Evolutionary conservation across 1,140 invertebrate species (phyloP), one percentile per base, ranked within the genome.

Genomic region (Pinna nobilis): DNA sequence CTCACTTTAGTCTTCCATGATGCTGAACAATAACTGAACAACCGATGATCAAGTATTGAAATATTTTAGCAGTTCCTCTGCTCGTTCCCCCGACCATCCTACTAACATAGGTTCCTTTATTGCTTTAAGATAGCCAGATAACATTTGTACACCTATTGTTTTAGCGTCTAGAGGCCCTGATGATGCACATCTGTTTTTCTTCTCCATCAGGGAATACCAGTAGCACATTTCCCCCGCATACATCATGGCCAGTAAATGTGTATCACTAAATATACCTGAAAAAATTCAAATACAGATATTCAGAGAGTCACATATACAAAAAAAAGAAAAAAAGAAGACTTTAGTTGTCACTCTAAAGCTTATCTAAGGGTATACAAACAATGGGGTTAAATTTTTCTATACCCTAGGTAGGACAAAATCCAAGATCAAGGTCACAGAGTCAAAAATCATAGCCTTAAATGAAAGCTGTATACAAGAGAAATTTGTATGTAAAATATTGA

Each of bases 221-320:
- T 84, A 83, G 71, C 86, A 87, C 79, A 87, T 71, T 73, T 87
- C 86, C 47, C 80, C 84, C 18, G 61, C 72, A 67, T 87, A 86
- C 80, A 87, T 86, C 77, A 87, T 70, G 25, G 78, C 80, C 23
- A 87, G 74, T 28, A 87, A 53, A 61, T 86, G 82, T 11, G 80
- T 86, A 69, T 86, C 83, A 60, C 79, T 83, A 66, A 69, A 83
- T 28, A 87, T 79, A 61, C 86, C 86, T 87, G 72, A 7, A 77
- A 67, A 39, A 35, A 49, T 3, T 61, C 28, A 33, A 63, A 63
- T 41, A 20, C n/a, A 18, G 9, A 63, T 5, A 41, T 25, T 28
- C 30, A 23, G 18, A n/a, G 15, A 13, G 5, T 25, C 37, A n/a
- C 15, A n/a, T 33, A 53, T 53, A 59, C 23, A 59, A 59, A 59